These are phyloP conservation scores for Salvelinus namaycush DNA, from an alignment of 2,113 vertebrate genomes.

Conservation along the genomic window DNA sequence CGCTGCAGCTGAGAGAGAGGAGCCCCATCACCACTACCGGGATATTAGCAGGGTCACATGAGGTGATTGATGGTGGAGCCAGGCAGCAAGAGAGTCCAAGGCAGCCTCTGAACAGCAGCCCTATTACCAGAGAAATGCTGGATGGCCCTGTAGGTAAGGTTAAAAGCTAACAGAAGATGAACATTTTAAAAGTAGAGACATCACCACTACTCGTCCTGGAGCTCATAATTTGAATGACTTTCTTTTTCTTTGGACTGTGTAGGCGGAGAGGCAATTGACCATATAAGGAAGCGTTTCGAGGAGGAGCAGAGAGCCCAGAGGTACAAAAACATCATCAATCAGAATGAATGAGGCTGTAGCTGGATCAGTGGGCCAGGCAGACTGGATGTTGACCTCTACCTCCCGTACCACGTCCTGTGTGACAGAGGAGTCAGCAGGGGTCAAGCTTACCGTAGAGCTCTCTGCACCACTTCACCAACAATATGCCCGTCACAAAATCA, in stretches of 20 bases:
- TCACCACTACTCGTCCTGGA: background rate
- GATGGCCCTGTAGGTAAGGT: background rate
- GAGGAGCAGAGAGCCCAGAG: constrained; percentile 1
- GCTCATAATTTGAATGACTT: background rate
- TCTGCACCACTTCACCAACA: too few species aligned
- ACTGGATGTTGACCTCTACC: background rate
- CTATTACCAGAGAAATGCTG: background rate
- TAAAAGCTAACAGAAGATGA: background rate
- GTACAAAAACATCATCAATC: background rate
- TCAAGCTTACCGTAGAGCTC: too few species aligned
- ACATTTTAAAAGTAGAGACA: background rate
- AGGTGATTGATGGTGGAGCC: background rate
- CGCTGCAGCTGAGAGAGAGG: constrained; percentile 18
- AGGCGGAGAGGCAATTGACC: constrained; percentile 17
- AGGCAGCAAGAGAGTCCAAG: background rate
- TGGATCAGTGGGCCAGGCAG: background rate
- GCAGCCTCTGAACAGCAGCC: background rate
- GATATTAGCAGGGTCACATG: background rate
- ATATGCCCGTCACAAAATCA: too few species aligned
- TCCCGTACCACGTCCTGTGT: too few species aligned
- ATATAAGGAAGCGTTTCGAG: constrained; percentile 25
- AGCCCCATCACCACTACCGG: background rate
- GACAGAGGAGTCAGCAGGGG: too few species aligned
- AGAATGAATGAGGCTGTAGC: background rate
- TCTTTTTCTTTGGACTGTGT: background rate